Percentiles rank a stretch among this genome's conserved stretches.
These are phyloP conservation scores for Parazoanthus darwini DNA, from an alignment of 92 coral and sea anemone genomes.

Conservation along the genomic window DNA sequence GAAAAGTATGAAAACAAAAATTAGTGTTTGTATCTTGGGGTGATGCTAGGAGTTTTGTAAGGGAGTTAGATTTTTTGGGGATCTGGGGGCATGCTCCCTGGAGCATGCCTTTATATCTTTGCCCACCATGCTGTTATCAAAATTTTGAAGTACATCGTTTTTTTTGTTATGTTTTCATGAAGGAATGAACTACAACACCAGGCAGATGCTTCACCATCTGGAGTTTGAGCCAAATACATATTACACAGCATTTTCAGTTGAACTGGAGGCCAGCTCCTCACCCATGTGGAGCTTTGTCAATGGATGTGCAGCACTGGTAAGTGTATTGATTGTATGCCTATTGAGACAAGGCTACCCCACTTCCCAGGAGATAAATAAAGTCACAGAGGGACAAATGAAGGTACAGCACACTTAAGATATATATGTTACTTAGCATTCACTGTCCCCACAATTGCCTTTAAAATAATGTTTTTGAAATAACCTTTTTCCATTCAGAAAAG, in stretches of 20 bases:
- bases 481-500: conserved; percentile 58
- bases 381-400: not conserved
- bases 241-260: conserved; percentile 92
- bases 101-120: no score
- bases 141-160: not conserved
- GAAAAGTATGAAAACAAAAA: no score
- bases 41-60: no score
- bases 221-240: conserved; percentile 92
- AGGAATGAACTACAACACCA: conserved; percentile 94
- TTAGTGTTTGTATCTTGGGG: no score
- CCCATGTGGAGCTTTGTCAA: conserved; percentile 96
- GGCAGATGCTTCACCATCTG: conserved; percentile 74
- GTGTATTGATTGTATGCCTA: not conserved
- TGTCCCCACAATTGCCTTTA: not conserved
- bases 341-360: no score
- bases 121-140: not conserved
- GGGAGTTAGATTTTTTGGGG: no score
- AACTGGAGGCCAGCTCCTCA: conserved; percentile 95
- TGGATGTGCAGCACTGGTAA: conserved; percentile 84
- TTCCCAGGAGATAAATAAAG: not conserved
- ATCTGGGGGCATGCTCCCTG: no score
- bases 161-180: not conserved
- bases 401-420: not conserved
- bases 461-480: not conserved
- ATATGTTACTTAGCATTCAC: not conserved